Percentiles rank a stretch among this genome's conserved stretches.
Evolutionary conservation across 2,113 vertebrate genomes (phyloP).

Genomic region (Pungitius pungitius): DNA sequence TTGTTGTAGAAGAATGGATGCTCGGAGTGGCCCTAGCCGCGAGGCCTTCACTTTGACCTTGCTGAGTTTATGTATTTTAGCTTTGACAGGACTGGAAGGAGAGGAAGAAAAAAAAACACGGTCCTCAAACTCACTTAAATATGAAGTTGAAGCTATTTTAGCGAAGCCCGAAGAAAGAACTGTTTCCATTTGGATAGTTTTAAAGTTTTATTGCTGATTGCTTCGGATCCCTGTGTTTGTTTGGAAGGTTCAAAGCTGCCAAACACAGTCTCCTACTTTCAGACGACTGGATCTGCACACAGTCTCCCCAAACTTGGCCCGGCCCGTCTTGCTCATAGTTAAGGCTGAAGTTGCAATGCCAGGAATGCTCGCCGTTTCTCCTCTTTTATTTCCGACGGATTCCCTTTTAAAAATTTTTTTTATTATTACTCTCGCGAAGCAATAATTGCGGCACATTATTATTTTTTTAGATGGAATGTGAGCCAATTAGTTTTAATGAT

Average conservation of each 20-base stretch:
- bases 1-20: slow-evolving; percentile 15
- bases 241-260: slow-evolving; percentile 41
- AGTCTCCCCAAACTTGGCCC: slow-evolving; percentile 59
- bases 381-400: slow-evolving; percentile 71
- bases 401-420: slow-evolving; percentile 71
- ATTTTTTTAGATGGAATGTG: slow-evolving; percentile 81
- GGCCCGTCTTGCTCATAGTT: slow-evolving; percentile 71
- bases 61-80: slow-evolving; percentile 13
- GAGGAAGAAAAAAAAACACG: not conserved
- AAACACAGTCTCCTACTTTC: slow-evolving; percentile 57
- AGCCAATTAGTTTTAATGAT: slow-evolving; percentile 86
- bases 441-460: slow-evolving; percentile 78
- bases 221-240: slow-evolving; percentile 50
- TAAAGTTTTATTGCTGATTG: slow-evolving; percentile 40
- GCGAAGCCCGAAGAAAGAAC: slow-evolving; percentile 1
- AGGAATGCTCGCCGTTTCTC: slow-evolving; percentile 78
- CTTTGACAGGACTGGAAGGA: slow-evolving; percentile 7
- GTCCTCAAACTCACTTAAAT: not conserved
- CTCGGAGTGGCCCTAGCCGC: not conserved
- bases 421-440: slow-evolving; percentile 74
- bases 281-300: slow-evolving; percentile 68
- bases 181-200: slow-evolving; percentile 17
- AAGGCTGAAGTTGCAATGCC: slow-evolving; percentile 70
- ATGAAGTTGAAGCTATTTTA: slow-evolving; percentile 11
- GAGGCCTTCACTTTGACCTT: not conserved